Evolutionary conservation across 2,888 invertebrate species (phyloP).

Genomic region (Xestia sexstrigata): DNA sequence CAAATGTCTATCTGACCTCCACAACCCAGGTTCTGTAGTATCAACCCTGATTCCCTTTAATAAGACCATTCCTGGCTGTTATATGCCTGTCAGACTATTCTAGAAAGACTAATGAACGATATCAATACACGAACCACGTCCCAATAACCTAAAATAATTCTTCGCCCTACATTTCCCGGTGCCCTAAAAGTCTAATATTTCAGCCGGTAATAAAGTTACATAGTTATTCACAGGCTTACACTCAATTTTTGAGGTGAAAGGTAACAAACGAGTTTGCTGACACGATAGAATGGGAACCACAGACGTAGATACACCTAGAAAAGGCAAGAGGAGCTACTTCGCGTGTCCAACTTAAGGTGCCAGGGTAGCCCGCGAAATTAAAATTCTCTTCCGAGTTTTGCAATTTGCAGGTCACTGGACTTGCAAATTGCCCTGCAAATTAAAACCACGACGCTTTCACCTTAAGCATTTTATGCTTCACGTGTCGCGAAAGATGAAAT

Average conservation of each 20-base stretch:
- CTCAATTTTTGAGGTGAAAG: slow-evolving; percentile 43
- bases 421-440: too few species aligned
- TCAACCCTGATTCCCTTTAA: not conserved
- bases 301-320: not conserved
- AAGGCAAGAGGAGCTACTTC: not conserved
- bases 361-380: too few species aligned
- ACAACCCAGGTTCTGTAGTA: not conserved
- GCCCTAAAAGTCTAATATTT: slow-evolving; percentile 24
- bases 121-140: not conserved
- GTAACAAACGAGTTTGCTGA: slow-evolving; percentile 39
- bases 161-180: not conserved
- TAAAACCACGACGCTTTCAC: too few species aligned
- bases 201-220: slow-evolving; percentile 22
- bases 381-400: too few species aligned
- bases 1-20: too few species aligned
- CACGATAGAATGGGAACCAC: slow-evolving; percentile 2
- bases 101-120: not conserved
- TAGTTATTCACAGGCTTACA: slow-evolving; percentile 36
- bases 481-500: too few species aligned
- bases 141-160: not conserved
- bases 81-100: not conserved
- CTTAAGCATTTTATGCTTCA: too few species aligned
- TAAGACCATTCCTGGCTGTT: not conserved
- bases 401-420: too few species aligned
- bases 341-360: not conserved